Evolutionary conservation across 2,888 invertebrate species (phyloP).

Genomic region (Lithophane ornitopus): DNA sequence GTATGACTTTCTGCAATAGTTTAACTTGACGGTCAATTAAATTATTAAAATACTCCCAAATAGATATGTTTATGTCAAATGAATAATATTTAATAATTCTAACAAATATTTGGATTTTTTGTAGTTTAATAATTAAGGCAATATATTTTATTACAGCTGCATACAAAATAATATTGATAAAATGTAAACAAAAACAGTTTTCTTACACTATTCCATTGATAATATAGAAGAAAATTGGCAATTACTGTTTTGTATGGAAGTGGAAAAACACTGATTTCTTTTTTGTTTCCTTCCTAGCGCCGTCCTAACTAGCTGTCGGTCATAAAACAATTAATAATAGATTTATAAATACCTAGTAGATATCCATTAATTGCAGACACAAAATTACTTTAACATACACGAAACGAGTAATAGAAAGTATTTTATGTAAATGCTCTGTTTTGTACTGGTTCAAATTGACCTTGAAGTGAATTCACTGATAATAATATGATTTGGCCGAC

Average conservation of each 20-base stretch:
- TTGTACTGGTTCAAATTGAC: constrained; percentile 23
- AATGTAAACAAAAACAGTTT: neutral
- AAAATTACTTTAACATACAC: neutral
- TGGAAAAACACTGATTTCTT: constrained; percentile 14
- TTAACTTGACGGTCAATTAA: neutral
- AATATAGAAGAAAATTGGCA: neutral
- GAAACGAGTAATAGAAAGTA: neutral
- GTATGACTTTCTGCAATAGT: neutral
- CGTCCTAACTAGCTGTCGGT: neutral
- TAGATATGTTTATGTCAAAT: neutral
- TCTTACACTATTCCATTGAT: neutral
- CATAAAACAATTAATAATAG: neutral
- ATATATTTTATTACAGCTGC: constrained; percentile 13
- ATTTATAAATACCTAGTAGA: neutral
- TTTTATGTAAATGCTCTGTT: constrained; percentile 32
- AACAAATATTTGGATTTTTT: neutral
- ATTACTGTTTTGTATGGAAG: constrained; percentile 3
- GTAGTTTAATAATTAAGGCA: neutral
- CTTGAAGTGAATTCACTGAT: constrained; percentile 11
- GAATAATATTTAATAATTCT: neutral
- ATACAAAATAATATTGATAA: neutral
- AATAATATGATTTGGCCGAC: constrained; percentile 1
- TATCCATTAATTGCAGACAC: neutral
- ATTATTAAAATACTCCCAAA: neutral
- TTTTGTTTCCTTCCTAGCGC: constrained; percentile 3